Percentiles rank a stretch among this genome's conserved stretches.
Evolutionary conservation across 2,113 vertebrate species (phyloP).

Genomic region (Pithys albifrons): DNA sequence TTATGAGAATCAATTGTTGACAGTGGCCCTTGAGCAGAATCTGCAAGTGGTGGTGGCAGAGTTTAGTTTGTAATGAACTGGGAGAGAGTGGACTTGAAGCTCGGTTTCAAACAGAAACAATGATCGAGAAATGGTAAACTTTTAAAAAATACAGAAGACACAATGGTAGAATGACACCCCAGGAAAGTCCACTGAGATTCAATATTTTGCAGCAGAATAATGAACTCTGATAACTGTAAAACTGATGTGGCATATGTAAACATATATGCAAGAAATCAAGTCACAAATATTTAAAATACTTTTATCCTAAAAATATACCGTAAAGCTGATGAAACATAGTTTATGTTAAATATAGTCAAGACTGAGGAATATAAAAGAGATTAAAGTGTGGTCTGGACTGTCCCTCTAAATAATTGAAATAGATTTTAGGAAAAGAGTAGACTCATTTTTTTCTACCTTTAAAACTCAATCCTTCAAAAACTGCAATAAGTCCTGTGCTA

Average conservation of each 20-base stretch:
- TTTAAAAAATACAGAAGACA: not conserved
- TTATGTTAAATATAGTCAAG: not conserved
- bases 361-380: not conserved
- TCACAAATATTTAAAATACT: not conserved
- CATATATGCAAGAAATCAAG: not conserved
- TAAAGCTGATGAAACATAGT: not conserved
- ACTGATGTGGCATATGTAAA: not conserved
- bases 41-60: conserved; percentile 26
- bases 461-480: not conserved
- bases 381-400: not conserved
- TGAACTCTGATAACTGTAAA: not conserved
- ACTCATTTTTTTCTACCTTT: not conserved
- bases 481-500: not conserved
- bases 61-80: not conserved
- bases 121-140: not conserved
- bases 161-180: not conserved
- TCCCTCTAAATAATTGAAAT: not conserved
- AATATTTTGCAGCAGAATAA: not conserved
- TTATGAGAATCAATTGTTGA: conserved; percentile 23
- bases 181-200: not conserved
- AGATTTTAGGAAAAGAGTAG: not conserved
- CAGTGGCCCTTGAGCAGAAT: conserved; percentile 27
- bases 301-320: not conserved
- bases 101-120: not conserved
- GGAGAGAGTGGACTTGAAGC: not conserved